Base-by-base conservation (phyloP, 2,888 invertebrate genomes). In the Lasioglossum pauxillum region DNA sequence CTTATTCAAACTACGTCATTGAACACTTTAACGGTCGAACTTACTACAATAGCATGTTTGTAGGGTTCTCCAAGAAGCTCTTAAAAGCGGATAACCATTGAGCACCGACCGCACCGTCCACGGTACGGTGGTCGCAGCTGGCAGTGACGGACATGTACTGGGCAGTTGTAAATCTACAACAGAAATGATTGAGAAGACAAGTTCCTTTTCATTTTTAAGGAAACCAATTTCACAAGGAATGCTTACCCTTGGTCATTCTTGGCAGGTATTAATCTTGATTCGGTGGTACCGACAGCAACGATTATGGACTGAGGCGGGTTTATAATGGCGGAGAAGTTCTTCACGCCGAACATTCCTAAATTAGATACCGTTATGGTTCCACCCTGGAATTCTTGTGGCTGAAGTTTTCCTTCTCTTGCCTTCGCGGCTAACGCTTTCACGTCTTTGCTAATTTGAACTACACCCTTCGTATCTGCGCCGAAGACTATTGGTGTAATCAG, bases 71-170 rank as follows among this genome's bases (percentile, higher is more conserved):
- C 90, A 99, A 96, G 94, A 97, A 97, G 86, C 97, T 97, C 92
- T 97, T 98, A 96, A 99, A 99, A 78, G 97, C 97, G 93, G 97
- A 96, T 94, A 99, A 96, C 99, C 99, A 99, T 94, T 98, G 97
- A 3, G 99, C 99, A 80, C 99, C 99, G 7, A 99, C 98, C 90
- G 99, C 99, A 75, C 99, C 99, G 95, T 99, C 99, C 12, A 99
- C 98, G 41, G 99, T 98, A 93, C 99, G 96, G 95, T 99, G 99
- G 96, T 99, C 99, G 93, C 98, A 98, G 91, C 99, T 99, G 87
- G 99, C 96, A 31, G 99, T 99, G 84, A 99, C 99, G 69, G 97
- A 97, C 96, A 99, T 97, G 94, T 97, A 97, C 91, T 97, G 97
- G 2, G 97, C 97, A 91, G 96, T 96, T 90, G 96, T 96, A 95